Evolutionary conservation across 2,888 invertebrate genomes (phyloP).

Genomic region (Orthosia cruda): DNA sequence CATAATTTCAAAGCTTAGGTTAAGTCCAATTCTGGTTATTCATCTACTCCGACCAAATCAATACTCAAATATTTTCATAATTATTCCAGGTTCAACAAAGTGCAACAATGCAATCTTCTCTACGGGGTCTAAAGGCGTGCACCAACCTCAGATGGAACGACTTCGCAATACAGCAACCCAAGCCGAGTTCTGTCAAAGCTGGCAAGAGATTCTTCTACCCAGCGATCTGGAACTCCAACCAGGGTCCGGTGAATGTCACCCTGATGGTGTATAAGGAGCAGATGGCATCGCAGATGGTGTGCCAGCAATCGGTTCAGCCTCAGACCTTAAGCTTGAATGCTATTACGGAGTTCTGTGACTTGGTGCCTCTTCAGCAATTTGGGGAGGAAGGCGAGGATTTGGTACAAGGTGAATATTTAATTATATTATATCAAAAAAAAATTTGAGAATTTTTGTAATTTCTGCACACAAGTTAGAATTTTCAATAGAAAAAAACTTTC

Average conservation of each 20-base stretch:
- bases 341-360: conserved; percentile 96
- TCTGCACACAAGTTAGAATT: too few relatives aligned
- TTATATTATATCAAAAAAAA: not conserved
- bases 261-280: conserved; percentile 93
- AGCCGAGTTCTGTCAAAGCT: conserved; percentile 90
- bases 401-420: conserved; percentile 92
- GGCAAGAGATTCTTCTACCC: conserved; percentile 95
- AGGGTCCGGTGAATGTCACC: conserved; percentile 93
- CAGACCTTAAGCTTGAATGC: conserved; percentile 94
- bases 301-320: conserved; percentile 92
- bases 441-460: too few relatives aligned
- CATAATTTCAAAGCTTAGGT: not conserved
- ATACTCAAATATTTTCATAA: not conserved
- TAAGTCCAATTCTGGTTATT: not conserved
- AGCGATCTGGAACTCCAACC: conserved; percentile 94
- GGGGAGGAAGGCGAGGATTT: conserved; percentile 93
- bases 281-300: conserved; percentile 92
- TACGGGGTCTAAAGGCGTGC: conserved; percentile 94
- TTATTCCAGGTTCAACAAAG: conserved; percentile 92
- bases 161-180: conserved; percentile 92
- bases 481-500: too few relatives aligned
- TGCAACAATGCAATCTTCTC: conserved; percentile 93
- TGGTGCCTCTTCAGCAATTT: conserved; percentile 94
- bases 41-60: not conserved
- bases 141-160: conserved; percentile 95